phyloP scores from a whole-genome alignment of 2,797 vertebrate species.

The Paratrypauchen microcephalus region DNA sequence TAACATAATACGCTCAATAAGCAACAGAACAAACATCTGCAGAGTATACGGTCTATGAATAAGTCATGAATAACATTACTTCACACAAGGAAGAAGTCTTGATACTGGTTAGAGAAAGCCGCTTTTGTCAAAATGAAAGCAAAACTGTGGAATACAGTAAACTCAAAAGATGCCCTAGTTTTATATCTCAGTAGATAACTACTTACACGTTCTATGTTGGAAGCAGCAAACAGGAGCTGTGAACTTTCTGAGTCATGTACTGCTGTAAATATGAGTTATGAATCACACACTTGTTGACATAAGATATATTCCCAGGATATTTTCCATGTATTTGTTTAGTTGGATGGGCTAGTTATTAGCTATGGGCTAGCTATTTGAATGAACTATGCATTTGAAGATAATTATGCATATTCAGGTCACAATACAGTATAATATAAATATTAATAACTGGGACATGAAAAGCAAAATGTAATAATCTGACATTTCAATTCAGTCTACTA shows the following conservation, averaged over 20 bases:
- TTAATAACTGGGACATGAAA: too few species aligned
- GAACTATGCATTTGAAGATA: too few species aligned
- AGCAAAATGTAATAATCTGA: too few species aligned
- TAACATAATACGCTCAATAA: constrained; percentile 12
- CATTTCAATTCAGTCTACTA: too few species aligned
- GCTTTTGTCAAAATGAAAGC: constrained; percentile 1
- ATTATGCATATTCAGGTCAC: too few species aligned
- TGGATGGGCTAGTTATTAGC: not conserved
- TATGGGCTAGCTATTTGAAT: too few species aligned
- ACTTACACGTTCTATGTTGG: not conserved
- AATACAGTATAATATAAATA: too few species aligned
- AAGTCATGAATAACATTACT: constrained; percentile 9
- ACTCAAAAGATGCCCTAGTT: not conserved
- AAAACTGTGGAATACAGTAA: not conserved
- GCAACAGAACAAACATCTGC: not conserved
- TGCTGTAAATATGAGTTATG: not conserved
- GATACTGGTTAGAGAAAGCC: not conserved
- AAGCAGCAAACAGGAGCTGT: not conserved
- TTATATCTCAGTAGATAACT: not conserved
- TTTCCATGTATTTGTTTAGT: not conserved
- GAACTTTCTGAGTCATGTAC: constrained; percentile 5
- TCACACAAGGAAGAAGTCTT: not conserved
- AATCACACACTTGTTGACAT: not conserved
- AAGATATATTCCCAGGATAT: not conserved
- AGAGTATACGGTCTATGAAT: constrained; percentile 1